These are phyloP conservation scores for Hypocryptadius cinnamomeus DNA, from an alignment of 2,113 vertebrate genomes.

Conservation along the genomic window DNA sequence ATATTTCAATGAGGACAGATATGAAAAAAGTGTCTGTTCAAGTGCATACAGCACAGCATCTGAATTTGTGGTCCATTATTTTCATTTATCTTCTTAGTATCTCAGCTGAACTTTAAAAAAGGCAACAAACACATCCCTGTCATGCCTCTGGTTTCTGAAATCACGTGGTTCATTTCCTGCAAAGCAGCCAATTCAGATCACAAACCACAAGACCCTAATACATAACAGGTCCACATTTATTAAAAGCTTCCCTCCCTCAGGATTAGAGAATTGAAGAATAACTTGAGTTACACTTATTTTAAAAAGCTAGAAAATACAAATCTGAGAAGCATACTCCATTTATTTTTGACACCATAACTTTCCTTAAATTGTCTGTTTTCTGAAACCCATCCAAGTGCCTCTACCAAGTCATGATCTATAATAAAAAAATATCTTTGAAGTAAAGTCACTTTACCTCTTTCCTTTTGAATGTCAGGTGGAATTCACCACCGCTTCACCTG, in stretches of 20 bases:
- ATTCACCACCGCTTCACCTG: neutral
- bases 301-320: neutral
- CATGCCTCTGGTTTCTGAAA: neutral
- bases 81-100: neutral
- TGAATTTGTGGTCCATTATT: neutral
- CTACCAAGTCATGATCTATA: neutral
- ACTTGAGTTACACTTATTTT: neutral
- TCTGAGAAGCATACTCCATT: neutral
- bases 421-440: neutral
- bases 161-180: neutral
- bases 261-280: neutral
- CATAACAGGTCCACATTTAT: neutral
- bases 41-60: neutral
- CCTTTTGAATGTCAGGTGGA: neutral
- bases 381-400: neutral
- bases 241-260: neutral
- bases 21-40: constrained; percentile 13
- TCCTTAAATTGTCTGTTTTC: neutral
- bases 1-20: neutral
- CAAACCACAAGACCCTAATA: neutral
- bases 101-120: neutral
- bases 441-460: neutral
- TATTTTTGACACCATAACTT: neutral
- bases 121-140: neutral
- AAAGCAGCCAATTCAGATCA: neutral